Percentiles rank a stretch among this genome's conserved stretches.
These are phyloP conservation scores for Drosophila kuntzei DNA, from an alignment of 2,888 invertebrate species.

Conservation along the genomic window DNA sequence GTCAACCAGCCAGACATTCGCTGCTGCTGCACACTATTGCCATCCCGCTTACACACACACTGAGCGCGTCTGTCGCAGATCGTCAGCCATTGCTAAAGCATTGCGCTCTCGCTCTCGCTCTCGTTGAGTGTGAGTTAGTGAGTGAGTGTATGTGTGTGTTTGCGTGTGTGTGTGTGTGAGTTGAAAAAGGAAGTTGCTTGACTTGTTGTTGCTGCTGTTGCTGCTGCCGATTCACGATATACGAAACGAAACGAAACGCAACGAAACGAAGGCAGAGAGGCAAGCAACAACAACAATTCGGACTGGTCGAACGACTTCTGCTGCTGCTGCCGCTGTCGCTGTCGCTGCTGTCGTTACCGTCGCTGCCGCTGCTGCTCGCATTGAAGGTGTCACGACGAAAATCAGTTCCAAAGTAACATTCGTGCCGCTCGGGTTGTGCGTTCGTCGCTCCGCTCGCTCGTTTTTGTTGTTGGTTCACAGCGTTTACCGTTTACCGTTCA, in stretches of 20 bases:
- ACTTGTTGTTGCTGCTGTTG: slow-evolving; percentile 33
- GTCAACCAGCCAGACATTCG: slow-evolving; percentile 49
- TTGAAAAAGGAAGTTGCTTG: slow-evolving; percentile 48
- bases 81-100: slow-evolving; percentile 73
- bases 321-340: slow-evolving; percentile 31
- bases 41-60: slow-evolving; percentile 28
- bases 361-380: slow-evolving; percentile 58
- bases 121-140: slow-evolving; percentile 5
- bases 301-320: slow-evolving; percentile 77
- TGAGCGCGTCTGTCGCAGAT: not conserved
- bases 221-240: slow-evolving; percentile 14
- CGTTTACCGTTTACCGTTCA: slow-evolving; percentile 34
- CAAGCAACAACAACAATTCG: slow-evolving; percentile 49
- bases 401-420: slow-evolving; percentile 85
- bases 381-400: slow-evolving; percentile 78
- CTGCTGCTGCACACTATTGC: slow-evolving; percentile 2
- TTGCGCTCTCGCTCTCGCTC: slow-evolving; percentile 50
- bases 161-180: slow-evolving; percentile 12
- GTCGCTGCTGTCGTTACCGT: slow-evolving; percentile 33
- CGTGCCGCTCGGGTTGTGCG: slow-evolving; percentile 83
- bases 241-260: slow-evolving; percentile 36
- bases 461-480: slow-evolving; percentile 62
- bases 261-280: slow-evolving; percentile 24
- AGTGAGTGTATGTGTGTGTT: not conserved
- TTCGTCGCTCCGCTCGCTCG: slow-evolving; percentile 75